Evolutionary conservation across 1,140 invertebrate genomes (phyloP).

Genomic region (Acromyrmex charruanus): DNA sequence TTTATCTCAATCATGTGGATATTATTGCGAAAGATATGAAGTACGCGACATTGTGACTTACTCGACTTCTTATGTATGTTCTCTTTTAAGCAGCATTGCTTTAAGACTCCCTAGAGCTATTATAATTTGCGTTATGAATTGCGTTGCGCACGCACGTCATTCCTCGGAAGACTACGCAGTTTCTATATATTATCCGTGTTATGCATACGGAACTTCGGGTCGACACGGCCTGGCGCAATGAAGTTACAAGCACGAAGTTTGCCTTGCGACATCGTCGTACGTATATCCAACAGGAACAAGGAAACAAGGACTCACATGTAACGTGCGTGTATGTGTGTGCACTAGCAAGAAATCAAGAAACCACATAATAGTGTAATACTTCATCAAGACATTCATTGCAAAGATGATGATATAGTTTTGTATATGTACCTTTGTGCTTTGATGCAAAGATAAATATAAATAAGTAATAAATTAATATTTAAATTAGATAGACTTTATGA

Average conservation of each 20-base stretch:
- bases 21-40: background rate
- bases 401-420: background rate
- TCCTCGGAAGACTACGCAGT: slow-evolving; percentile 40
- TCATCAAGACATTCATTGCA: slow-evolving; percentile 44
- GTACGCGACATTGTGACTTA: background rate
- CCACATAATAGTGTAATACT: slow-evolving; percentile 33
- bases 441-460: slow-evolving; percentile 2
- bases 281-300: slow-evolving; percentile 53
- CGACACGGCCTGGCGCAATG: slow-evolving; percentile 50
- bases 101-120: background rate
- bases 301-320: slow-evolving; percentile 45
- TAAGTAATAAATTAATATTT: background rate
- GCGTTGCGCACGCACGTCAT: slow-evolving; percentile 44
- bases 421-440: background rate
- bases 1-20: background rate
- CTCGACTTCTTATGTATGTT: background rate
- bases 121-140: slow-evolving; percentile 36
- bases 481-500: background rate
- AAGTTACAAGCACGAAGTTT: slow-evolving; percentile 63
- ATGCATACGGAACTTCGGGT: slow-evolving; percentile 50
- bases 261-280: slow-evolving; percentile 49
- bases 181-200: slow-evolving; percentile 62
- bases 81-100: background rate
- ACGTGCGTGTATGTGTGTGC: background rate
- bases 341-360: slow-evolving; percentile 57